Conservation (phyloP, 2,113 vertebrate genomes). For the Pipa parva region DNA sequence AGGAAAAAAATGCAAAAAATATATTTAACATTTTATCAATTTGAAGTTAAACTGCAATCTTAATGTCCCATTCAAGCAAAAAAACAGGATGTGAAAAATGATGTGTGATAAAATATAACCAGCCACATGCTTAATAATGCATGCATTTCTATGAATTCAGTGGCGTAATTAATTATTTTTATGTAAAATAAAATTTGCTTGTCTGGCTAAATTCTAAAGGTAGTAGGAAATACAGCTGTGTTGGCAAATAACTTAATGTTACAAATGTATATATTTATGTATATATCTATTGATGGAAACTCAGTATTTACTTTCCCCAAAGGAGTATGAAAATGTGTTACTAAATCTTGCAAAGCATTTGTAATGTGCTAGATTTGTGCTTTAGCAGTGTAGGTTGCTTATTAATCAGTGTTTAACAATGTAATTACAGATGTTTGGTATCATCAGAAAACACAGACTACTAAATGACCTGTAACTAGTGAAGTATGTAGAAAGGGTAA, state of each 20-base stretch:
- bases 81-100: constrained; percentile 20
- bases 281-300: constrained; percentile 59
- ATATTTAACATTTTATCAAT: neutral
- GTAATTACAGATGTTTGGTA: constrained; percentile 85
- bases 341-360: constrained; percentile 63
- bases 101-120: constrained; percentile 48
- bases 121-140: constrained; percentile 50
- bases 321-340: constrained; percentile 60
- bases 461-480: constrained; percentile 86
- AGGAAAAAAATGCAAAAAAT: no score
- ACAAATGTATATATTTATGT: constrained; percentile 50
- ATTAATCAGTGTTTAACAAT: constrained; percentile 93
- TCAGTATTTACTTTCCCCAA: constrained; percentile 58
- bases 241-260: constrained; percentile 57
- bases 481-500: constrained; percentile 77
- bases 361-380: constrained; percentile 64
- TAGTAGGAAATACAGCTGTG: constrained; percentile 62
- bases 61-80: constrained; percentile 12
- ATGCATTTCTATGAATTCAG: constrained; percentile 54
- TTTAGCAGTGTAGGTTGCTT: constrained; percentile 74
- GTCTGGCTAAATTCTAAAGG: constrained; percentile 62
- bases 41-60: neutral
- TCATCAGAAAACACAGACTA: constrained; percentile 84
- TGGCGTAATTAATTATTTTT: constrained; percentile 56
- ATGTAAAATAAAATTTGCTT: constrained; percentile 59